Evolutionary conservation across 2,797 vertebrate genomes (phyloP), one percentile per base, ranked within the genome.

Genomic region (Streptopelia turtur): DNA sequence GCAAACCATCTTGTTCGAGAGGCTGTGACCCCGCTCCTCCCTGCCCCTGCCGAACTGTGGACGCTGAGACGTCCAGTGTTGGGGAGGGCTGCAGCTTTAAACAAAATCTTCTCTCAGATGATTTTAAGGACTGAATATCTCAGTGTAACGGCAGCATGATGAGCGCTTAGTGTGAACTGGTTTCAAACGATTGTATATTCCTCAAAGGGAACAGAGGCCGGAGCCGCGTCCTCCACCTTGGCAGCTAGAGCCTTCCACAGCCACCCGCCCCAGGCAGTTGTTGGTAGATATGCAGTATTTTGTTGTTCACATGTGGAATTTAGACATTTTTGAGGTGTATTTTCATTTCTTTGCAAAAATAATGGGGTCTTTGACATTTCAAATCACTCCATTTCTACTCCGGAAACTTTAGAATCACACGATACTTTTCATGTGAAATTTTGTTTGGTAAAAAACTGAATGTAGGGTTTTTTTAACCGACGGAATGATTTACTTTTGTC

Each of bases 241-340:
- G 99, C 99, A 99, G 99, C 99, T 99, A 99, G 98, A 99, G 98
- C 98, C 98, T 97, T 97, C 98, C 98, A 97, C 96, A 98, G 98
- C 83, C 94, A 98, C 98, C 98, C 97, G 96, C 97, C 98, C 97
- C 96, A 98, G 98, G 97, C 98, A 97, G 98, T 98, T 93, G 97
- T 98, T 98, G 98, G 98, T 98, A 99, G 98, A 98, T 97, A 98
- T 98, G 98, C 98, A 98, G 99, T 99, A 98, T 99, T 99, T 98
- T 98, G 98, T 98, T 98, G 98, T 99, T 98, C 98, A 98, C 97
- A 97, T 84, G 98, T 98, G 98, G 98, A 98, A 98, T 98, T 98
- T 98, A 98, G 98, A 97, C 96, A 98, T 95, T 97, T 98, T 97
- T 97, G 98, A 98, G 97, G 98, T 98, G 98, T 98, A 98, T 98